Base-by-base conservation (phyloP, 1,140 invertebrate species). In the Hetaerina americana region DNA sequence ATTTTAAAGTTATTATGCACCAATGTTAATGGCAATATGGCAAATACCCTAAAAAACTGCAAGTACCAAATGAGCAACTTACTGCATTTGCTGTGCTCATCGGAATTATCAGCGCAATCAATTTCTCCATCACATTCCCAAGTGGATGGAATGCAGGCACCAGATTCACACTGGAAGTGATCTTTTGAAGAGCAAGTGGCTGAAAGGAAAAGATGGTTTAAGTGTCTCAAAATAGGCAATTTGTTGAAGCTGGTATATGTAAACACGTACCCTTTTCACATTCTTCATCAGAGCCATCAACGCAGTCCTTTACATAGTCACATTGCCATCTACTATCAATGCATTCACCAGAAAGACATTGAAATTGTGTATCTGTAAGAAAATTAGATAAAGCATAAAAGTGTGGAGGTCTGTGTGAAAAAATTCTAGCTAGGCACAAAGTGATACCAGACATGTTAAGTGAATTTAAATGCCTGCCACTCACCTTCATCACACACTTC, bases 61-160 rank as follows among this genome's bases (percentile, higher is more conserved):
- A n/a, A n/a, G n/a, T n/a, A n/a, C n/a, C n/a, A n/a, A n/a, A n/a
- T n/a, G n/a, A n/a, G n/a, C n/a, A 3, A 57, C 40, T 57, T 57
- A 57, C 40, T 57, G 40, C 40, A 57, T 57, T 57, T 57, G n/a
- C 86, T 87, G 0, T 75, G 67, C 75, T 88, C 86, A 79, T 88
- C 86, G 12, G 82, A 83, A 66, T 80, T 77, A 73, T 85, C 90
- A 1, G 82, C 81, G 78, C 92, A 94, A 76, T 93, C 88, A 73
- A 85, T 83, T 72, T 80, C 81, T 0, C 88, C 87, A 80, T 93
- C 90, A 77, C 92, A 94, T 8, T 86, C 81, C 72, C 86, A 81
- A 26, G 80, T 80, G 10, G 83, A 78, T 68, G 87, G 86, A 66
- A 93, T 86, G 78, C 92, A 94, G 70, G 86, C 85, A 40, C 88